Evolutionary conservation across 2,113 vertebrate genomes (phyloP).

Genomic region (Lycaon pictus): DNA sequence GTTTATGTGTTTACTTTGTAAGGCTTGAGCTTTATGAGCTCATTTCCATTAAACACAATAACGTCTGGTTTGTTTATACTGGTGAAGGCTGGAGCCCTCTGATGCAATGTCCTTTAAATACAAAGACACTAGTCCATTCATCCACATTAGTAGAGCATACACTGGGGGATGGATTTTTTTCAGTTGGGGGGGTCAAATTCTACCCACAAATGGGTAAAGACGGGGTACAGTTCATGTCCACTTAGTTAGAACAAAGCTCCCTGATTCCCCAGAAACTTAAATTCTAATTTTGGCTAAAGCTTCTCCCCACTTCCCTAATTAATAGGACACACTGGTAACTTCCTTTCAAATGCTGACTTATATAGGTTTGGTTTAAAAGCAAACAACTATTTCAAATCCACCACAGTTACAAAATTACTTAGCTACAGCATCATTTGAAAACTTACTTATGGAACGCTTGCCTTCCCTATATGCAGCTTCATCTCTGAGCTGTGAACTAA

Average conservation of each 20-base stretch:
- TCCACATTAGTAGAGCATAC: not conserved
- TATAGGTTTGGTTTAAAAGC: not conserved
- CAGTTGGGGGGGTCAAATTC: not conserved
- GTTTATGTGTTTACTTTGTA: not conserved
- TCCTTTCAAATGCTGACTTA: constrained; percentile 21
- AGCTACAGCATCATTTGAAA: not conserved
- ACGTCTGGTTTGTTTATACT: not conserved
- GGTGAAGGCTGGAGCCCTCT: not conserved
- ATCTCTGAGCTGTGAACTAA: constrained; percentile 10
- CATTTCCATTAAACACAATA: not conserved
- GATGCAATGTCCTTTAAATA: not conserved
- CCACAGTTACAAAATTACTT: not conserved
- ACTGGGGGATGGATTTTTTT: not conserved
- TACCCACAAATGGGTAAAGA: not conserved
- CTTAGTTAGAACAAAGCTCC: constrained; percentile 29
- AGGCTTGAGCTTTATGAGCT: not conserved
- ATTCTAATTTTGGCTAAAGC: constrained; percentile 20
- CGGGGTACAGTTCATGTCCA: not conserved
- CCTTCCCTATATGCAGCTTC: not conserved
- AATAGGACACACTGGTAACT: not conserved
- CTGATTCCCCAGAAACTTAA: not conserved
- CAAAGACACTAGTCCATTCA: not conserved
- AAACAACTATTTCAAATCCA: not conserved
- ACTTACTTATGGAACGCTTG: not conserved
- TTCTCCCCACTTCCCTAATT: not conserved